Evolutionary conservation across 2,113 vertebrate genomes (phyloP), one percentile per base, ranked within the genome.

Genomic region (Grus americana): DNA sequence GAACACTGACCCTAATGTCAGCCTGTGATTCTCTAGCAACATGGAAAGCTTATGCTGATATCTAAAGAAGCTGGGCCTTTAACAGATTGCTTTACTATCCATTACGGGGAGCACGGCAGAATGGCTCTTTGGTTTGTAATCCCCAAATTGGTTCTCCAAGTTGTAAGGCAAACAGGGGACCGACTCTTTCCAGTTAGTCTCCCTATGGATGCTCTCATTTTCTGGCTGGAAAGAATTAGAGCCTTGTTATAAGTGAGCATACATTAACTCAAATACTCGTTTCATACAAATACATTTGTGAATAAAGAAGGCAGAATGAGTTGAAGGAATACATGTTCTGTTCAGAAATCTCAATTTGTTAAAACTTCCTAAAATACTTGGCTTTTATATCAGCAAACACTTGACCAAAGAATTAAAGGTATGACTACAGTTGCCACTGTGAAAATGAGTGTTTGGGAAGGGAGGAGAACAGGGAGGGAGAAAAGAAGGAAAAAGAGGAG

Each of bases 401-500:
- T 76, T 55, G 34, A 90, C 14, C 59, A 79, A 71, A 87, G 70
- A 85, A 81, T 81, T 92, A 87, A 18, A 87, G 49, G 36, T 63
- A 63, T 61, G 34, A 83, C 34, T 59, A 75, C 30, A 75, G 34
- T 6, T 92, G 86, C 76, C 80, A 81, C 57, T 75, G 67, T 93
- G 73, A 96, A 75, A 95, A 65, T 57, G 13, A 90, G 76, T 72
- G 9, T 62, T 94, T 91, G 78, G 49, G 90, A 94, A 93, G 58
- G 84, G 15, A 95, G 70, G 81, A 95, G 50, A 96, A 92, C 2
- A 17, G 73, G 90, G n/a, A 94, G 4, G 93, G 84, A 91, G 23
- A 92, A 87, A 88, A 91, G 58, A 86, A 94, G 44, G 72, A 96
- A 89, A 71, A 94, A 92, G 68, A 93, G 29, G 46, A 92, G 40